Evolutionary conservation across 1,140 invertebrate species (phyloP).

Genomic region (Macrosteles quadrilineatus): DNA sequence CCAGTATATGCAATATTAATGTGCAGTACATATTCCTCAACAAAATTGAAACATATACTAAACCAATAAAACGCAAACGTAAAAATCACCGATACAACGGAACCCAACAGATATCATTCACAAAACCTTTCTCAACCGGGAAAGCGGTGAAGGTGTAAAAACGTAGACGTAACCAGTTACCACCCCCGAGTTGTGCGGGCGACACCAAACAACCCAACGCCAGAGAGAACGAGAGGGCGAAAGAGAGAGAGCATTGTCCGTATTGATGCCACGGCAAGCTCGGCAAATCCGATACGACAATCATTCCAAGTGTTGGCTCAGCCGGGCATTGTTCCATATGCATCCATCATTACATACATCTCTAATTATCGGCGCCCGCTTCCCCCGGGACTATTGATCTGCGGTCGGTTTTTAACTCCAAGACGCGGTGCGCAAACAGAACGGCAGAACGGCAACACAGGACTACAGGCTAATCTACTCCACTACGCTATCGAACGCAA

Average conservation of each 20-base stretch:
- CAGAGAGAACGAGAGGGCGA: not conserved
- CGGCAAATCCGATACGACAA: slow-evolving; percentile 20
- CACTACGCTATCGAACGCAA: no score
- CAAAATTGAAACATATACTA: no score
- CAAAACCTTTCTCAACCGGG: not conserved
- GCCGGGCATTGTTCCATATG: slow-evolving; percentile 21
- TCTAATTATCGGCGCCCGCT: slow-evolving; percentile 18
- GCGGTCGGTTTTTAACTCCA: slow-evolving; percentile 10
- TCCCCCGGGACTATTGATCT: not conserved
- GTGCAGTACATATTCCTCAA: no score
- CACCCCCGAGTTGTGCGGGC: slow-evolving; percentile 6
- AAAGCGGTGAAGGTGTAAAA: not conserved
- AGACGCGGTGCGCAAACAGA: not conserved
- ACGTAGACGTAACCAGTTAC: no score
- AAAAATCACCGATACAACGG: no score
- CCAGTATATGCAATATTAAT: no score
- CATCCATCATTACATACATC: slow-evolving; percentile 26
- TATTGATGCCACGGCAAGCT: slow-evolving; percentile 21
- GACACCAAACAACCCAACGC: slow-evolving; percentile 20
- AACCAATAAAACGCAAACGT: no score
- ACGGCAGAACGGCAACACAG: no score
- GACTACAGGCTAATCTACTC: no score
- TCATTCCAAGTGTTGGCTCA: slow-evolving; percentile 25
- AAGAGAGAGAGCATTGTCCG: slow-evolving; percentile 15
- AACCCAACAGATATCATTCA: slow-evolving; percentile 1